Evolutionary conservation across 2,888 invertebrate genomes (phyloP).

Genomic region (Mythimna loreyi): DNA sequence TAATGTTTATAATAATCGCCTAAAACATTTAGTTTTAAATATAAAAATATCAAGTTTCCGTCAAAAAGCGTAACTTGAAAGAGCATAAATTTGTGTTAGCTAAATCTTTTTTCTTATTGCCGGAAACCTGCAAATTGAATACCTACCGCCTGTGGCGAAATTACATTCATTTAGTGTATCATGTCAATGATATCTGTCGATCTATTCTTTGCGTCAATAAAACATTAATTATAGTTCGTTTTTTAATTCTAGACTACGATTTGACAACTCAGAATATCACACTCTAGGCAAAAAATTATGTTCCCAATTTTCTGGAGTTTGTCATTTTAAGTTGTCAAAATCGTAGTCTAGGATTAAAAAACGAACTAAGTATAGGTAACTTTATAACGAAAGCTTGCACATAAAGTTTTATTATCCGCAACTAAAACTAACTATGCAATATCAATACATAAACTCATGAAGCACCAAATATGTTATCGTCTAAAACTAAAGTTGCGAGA

Average conservation of each 20-base stretch:
- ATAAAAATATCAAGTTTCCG: conserved; percentile 47
- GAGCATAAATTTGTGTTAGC: conserved; percentile 19
- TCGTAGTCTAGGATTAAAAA: too few species aligned
- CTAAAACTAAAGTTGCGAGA: conserved; percentile 69
- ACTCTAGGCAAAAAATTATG: too few species aligned
- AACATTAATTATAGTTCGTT: conserved; percentile 18
- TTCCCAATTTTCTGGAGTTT: too few species aligned
- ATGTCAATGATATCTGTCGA: not conserved
- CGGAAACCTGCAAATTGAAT: conserved; percentile 37
- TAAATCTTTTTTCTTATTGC: conserved; percentile 26
- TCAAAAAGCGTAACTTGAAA: conserved; percentile 1
- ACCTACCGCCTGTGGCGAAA: conserved; percentile 16
- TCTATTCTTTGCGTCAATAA: conserved; percentile 5
- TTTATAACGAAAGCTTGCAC: conserved; percentile 1
- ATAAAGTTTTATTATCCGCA: not conserved
- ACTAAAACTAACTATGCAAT: not conserved
- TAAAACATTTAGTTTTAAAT: conserved; percentile 37
- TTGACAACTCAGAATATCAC: too few species aligned
- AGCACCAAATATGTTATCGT: conserved; percentile 22
- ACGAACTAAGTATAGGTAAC: too few species aligned
- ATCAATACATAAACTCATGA: not conserved
- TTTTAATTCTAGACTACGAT: too few species aligned
- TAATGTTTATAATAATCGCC: conserved; percentile 34
- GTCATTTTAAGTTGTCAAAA: too few species aligned
- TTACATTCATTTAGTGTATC: conserved; percentile 25